Evolutionary conservation across 2,888 invertebrate genomes (phyloP).

Genomic region (Melinaea marsaeus): DNA sequence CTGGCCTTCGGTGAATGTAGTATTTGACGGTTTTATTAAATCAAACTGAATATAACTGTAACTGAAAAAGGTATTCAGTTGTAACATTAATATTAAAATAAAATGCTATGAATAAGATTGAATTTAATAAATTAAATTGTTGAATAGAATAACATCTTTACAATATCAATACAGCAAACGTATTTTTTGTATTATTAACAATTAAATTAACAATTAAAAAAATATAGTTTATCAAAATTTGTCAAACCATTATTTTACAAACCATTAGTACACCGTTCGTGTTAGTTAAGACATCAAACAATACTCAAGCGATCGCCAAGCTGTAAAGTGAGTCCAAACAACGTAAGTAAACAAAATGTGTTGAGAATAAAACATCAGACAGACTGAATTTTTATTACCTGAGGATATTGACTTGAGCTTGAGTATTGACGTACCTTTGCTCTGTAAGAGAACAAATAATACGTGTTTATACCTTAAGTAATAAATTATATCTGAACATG

Average conservation of each 20-base stretch:
- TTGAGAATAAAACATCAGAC: slow-evolving; percentile 17
- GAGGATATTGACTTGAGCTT: slow-evolving; percentile 15
- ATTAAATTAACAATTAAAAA: neutral
- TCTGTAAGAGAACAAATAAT: neutral
- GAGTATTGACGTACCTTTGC: neutral
- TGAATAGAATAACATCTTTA: too few relatives aligned
- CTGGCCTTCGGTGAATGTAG: slow-evolving; percentile 14
- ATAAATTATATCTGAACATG: neutral
- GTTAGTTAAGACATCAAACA: slow-evolving; percentile 27
- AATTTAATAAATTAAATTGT: too few relatives aligned
- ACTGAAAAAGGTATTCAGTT: too few relatives aligned
- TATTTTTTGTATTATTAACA: too few relatives aligned
- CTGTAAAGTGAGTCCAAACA: slow-evolving; percentile 26
- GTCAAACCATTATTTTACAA: slow-evolving; percentile 6
- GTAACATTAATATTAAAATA: too few relatives aligned
- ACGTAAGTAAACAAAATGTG: slow-evolving; percentile 22
- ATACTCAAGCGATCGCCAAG: slow-evolving; percentile 27
- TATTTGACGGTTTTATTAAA: neutral
- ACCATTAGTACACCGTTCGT: slow-evolving; percentile 12
- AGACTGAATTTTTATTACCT: slow-evolving; percentile 17
- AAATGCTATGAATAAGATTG: too few relatives aligned
- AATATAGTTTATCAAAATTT: neutral
- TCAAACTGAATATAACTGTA: too few relatives aligned
- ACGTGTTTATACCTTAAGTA: neutral
- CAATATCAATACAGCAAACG: too few relatives aligned